Conservation (phyloP, 2,888 invertebrate genomes). For the Drosophila merina region DNA sequence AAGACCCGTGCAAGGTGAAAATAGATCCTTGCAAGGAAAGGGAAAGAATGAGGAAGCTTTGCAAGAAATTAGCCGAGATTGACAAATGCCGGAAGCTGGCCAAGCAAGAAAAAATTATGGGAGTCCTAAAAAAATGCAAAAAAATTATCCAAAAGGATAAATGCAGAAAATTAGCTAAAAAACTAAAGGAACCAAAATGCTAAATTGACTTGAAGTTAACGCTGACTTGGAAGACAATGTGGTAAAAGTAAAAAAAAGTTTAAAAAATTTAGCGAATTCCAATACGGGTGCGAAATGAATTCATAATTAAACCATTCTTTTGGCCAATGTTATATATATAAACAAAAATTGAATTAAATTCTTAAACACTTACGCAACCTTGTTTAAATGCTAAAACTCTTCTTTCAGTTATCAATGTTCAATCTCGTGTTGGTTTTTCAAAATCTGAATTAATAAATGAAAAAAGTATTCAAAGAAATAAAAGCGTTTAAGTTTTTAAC, state of each 20-base stretch:
- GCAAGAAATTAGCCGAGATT: neutral
- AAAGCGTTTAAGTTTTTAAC: no score
- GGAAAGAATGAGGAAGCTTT: neutral
- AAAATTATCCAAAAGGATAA: neutral
- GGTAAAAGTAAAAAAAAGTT: neutral
- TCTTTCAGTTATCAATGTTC: no score
- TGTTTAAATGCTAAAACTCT: no score
- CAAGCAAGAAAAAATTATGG: neutral
- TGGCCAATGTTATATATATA: neutral
- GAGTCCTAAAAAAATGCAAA: neutral
- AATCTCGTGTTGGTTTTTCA: no score
- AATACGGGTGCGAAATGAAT: neutral
- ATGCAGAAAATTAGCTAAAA: slow-evolving; percentile 1
- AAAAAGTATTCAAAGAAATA: no score
- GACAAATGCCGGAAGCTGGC: neutral
- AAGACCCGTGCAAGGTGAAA: neutral
- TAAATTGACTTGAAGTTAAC: neutral
- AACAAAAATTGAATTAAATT: no score
- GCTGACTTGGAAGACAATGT: neutral
- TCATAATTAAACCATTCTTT: neutral
- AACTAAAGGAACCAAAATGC: neutral
- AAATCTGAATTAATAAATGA: no score
- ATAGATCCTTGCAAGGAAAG: neutral
- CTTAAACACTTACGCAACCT: no score
- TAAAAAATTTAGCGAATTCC: neutral